Base-by-base conservation (phyloP, 2,797 vertebrate genomes). In the Lophius americanus region DNA sequence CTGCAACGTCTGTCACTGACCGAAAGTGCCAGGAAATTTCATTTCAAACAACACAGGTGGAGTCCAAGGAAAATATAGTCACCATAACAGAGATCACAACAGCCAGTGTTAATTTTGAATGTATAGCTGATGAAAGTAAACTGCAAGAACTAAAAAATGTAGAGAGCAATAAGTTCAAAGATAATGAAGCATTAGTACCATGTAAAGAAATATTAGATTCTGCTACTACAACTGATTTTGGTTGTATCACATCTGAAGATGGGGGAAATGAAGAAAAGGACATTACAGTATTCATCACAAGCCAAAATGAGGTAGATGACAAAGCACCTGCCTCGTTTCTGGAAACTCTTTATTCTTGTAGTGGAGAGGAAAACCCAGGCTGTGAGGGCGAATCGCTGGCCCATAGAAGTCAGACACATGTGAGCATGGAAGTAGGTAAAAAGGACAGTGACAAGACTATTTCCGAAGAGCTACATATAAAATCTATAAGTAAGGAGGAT, bases 401-500 rank as follows among this genome's bases (percentile, higher is more conserved):
- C 50, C 44, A 23, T 43, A 39, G 2, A 68, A 64, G 51, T 61
- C 48, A 48, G 35, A 46, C 23, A 36, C 43, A 69, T 33, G 12
- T 60, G 53, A 58, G 32, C 51, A 13, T 13, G 12, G 63, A 77
- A 63, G 48, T 6, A 63, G 49, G 63, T 70, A 68, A 14, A 48
- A 39, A 64, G 37, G 72, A 72, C 42, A 43, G 48, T 6, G 10
- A 46, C 41, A 67, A 51, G 14, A 48, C 65, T 23, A 35, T 66
- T 76, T 72, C 64, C 51, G 73, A 75, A 48, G 76, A 58, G 38
- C 9, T 62, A 12, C 71, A 70, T 81, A n/a, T 62, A 11, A 73
- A 53, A 67, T 77, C 35, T 60, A 52, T 78, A 55, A 60, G 52
- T 47, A 13, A 57, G 2, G 57, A 49, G 13, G 52, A 8, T 14